Base-by-base conservation (phyloP, 2,888 invertebrate genomes). In the Phyllotreta cruciferae region DNA sequence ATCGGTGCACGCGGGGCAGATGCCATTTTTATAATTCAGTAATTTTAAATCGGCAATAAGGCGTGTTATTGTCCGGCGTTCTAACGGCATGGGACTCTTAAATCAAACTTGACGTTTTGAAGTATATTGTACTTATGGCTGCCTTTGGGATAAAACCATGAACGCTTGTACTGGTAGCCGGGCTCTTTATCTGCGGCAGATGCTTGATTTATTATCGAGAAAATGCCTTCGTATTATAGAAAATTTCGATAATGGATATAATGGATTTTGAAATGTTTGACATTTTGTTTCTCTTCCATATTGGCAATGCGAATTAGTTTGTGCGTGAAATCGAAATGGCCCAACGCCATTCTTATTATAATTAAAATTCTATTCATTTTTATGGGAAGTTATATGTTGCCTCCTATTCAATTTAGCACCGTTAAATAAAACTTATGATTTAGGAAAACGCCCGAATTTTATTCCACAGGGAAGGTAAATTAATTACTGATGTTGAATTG, bases 51-150 rank as follows among this genome's bases (percentile, higher is more conserved):
- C 72, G 73, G 68, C 71, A 71, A 73, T 72, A 75, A 74, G 76
- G 75, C 74, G 74, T 75, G 74, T 69, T 73, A 73, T 72, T 73
- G 71, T 70, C 62, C 64, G n/a, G n/a, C n/a, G 60, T 54, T 24
- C 62, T 66, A 60, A 62, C 63, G 66, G 70, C 63, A 67, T 68
- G 58, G 54, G 64, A 53, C 58, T 55, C 56, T 61, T 78, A 78
- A 78, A 79, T 79, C 78, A 78, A 74, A 60, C 75, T 74, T 78
- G 79, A 79, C 78, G 73, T 66, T 73, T 74, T 71, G 68, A 70
- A 75, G 74, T 73, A 69, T 70, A 67, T 63, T 65, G 61, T 70
- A 70, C 62, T 63, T 64, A 66, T 62, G 68, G 65, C 63, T 65
- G 68, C 67, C 69, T 72, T 75, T 75, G 74, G 74, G 72, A 70